These are phyloP conservation scores for Pollicipes pollicipes DNA, from an alignment of 1,140 invertebrate species.

Conservation along the genomic window DNA sequence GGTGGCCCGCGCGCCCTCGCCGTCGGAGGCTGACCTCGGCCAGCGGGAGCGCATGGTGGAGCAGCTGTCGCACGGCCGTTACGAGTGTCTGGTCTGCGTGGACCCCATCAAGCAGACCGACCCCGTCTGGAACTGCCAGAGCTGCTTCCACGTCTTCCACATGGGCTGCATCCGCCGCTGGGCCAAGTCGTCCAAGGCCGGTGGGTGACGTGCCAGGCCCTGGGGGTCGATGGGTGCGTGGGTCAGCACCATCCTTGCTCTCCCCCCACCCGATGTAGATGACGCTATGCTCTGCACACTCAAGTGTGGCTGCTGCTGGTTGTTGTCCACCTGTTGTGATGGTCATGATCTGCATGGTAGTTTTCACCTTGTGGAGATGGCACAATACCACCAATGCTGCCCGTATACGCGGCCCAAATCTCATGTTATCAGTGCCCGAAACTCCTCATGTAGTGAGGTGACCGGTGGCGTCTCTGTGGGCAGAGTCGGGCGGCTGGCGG, in stretches of 20 bases:
- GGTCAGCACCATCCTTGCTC: no score
- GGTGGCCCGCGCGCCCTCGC: background rate
- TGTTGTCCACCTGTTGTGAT: no score
- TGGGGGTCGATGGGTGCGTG: no score
- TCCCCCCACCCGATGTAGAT: no score
- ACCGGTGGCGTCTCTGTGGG: slow-evolving; percentile 31
- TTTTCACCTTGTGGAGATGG: no score
- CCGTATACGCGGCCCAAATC: no score
- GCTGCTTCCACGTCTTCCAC: slow-evolving; percentile 82
- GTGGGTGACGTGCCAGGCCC: slow-evolving; percentile 30
- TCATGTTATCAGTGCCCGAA: no score
- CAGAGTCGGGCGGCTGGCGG: slow-evolving; percentile 45
- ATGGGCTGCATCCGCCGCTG: slow-evolving; percentile 76
- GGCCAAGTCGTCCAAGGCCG: slow-evolving; percentile 59
- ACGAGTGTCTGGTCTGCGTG: slow-evolving; percentile 88
- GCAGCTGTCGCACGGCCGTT: slow-evolving; percentile 49
- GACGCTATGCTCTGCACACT: no score
- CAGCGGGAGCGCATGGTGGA: slow-evolving; percentile 63
- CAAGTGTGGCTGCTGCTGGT: no score
- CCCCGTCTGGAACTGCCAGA: slow-evolving; percentile 70
- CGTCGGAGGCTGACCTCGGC: slow-evolving; percentile 29
- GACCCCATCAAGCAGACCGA: slow-evolving; percentile 57
- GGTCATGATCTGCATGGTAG: no score
- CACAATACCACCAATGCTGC: no score
- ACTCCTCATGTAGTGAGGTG: no score